phyloP scores from a whole-genome alignment of 2,888 invertebrate genomes.

The Thera obeliscata region DNA sequence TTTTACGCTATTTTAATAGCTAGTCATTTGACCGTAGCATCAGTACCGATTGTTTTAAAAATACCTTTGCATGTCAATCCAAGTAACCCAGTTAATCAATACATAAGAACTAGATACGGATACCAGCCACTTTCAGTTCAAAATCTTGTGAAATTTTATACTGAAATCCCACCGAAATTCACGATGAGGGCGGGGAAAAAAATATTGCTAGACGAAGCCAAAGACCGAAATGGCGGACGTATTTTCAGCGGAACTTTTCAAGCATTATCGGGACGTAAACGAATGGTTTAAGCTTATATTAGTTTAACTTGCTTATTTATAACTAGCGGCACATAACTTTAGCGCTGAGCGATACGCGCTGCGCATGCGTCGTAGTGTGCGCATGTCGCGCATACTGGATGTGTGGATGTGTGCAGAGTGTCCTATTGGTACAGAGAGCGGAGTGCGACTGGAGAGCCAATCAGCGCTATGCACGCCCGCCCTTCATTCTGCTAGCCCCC shows the following conservation, averaged over 20 bases:
- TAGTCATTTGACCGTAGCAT: constrained; percentile 22
- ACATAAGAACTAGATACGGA: constrained; percentile 45
- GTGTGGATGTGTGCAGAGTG: no score
- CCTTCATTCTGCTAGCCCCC: no score
- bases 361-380: no score
- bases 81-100: constrained; percentile 45
- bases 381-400: no score
- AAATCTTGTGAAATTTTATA: constrained; percentile 47
- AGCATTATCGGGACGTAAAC: constrained; percentile 40
- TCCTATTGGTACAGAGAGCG: no score
- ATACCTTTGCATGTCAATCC: constrained; percentile 38
- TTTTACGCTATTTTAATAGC: constrained; percentile 9
- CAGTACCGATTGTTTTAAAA: constrained; percentile 36
- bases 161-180: constrained; percentile 47
- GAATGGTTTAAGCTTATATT: constrained; percentile 21
- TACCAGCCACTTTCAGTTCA: constrained; percentile 46
- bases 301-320: no score
- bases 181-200: constrained; percentile 31
- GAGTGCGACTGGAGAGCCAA: no score
- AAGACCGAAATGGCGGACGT: constrained; percentile 24
- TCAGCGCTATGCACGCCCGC: no score
- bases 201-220: constrained; percentile 31
- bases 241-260: constrained; percentile 36
- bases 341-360: no score
- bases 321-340: no score